Conservation (phyloP, 2,797 vertebrate species). For the Malurus splendens region DNA sequence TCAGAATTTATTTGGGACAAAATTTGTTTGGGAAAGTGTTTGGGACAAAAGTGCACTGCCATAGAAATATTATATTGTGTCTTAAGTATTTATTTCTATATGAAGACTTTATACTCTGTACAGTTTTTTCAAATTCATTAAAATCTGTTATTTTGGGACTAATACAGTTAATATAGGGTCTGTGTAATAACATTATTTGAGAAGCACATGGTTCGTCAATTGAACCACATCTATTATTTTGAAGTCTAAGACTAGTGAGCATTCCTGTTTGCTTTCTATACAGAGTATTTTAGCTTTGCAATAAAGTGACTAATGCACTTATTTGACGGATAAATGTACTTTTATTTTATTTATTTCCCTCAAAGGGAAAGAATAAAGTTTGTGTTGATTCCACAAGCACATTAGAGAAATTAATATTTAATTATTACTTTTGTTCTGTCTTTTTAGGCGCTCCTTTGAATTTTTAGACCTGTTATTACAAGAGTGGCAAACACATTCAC, state of each 20-base stretch:
- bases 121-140: background rate
- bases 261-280: background rate
- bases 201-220: background rate
- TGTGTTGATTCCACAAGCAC: background rate
- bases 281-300: background rate
- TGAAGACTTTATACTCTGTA: background rate
- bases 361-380: background rate
- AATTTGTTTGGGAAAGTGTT: background rate
- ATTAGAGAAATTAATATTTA: background rate
- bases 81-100: background rate
- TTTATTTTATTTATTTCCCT: background rate
- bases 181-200: background rate
- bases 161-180: background rate
- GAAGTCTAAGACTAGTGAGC: background rate
- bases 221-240: background rate
- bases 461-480: slow-evolving; percentile 93
- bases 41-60: background rate
- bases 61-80: background rate
- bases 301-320: background rate
- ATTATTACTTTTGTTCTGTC: background rate
- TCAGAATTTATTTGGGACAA: background rate
- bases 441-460: slow-evolving; percentile 89
- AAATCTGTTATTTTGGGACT: background rate
- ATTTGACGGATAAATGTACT: background rate
- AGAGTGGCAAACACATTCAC: slow-evolving; percentile 95